These are phyloP conservation scores for Percopsis omiscomaycus DNA, from an alignment of 2,797 vertebrate genomes.

Conservation along the genomic window DNA sequence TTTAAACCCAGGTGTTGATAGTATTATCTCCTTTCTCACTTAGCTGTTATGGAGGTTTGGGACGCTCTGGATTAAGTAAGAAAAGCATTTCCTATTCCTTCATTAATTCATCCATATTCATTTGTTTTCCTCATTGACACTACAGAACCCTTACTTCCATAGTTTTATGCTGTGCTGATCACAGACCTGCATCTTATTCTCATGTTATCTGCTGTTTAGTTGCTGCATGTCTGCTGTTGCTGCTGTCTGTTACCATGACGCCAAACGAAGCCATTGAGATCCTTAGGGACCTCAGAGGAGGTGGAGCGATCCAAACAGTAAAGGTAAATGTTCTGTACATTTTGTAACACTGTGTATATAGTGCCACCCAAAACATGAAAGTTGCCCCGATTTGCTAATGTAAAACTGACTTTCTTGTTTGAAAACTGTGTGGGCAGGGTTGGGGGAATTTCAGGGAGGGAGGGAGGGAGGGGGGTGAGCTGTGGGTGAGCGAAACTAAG, in stretches of 20 bases:
- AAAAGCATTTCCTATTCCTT: neutral
- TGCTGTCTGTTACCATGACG: constrained; percentile 77
- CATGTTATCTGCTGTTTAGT: constrained; percentile 66
- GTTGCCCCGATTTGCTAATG: too few relatives aligned
- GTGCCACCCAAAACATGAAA: too few relatives aligned
- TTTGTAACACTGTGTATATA: neutral
- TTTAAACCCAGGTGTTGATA: neutral
- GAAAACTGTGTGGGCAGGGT: too few relatives aligned
- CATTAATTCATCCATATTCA: neutral
- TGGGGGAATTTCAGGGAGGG: too few relatives aligned
- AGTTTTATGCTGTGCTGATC: neutral
- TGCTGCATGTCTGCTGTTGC: constrained; percentile 86
- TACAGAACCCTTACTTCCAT: neutral
- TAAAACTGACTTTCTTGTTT: too few relatives aligned
- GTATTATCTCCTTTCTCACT: constrained; percentile 14
- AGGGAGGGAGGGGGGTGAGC: too few relatives aligned
- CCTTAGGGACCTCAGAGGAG: constrained; percentile 82
- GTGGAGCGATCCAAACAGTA: constrained; percentile 88
- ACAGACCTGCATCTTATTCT: neutral
- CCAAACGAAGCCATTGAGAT: constrained; percentile 84
- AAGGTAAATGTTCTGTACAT: constrained; percentile 76
- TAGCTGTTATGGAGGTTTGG: constrained; percentile 90
- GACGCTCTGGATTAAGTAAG: constrained; percentile 87
- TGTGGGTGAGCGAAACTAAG: too few relatives aligned
- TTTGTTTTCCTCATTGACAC: neutral